Conservation (phyloP, 2,888 invertebrate species). For the Brenthis hecate region DNA sequence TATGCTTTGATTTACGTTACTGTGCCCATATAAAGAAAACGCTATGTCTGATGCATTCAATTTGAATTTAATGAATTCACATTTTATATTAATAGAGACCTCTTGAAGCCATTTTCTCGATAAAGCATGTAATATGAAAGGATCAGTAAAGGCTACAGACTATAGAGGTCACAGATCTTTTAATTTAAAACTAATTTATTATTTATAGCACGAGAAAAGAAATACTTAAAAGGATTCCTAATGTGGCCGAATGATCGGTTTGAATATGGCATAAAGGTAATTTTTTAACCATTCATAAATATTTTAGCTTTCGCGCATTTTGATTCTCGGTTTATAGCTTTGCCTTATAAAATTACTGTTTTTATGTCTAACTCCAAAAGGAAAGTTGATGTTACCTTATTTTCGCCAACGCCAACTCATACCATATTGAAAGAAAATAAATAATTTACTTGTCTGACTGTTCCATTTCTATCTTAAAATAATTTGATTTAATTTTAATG, state of each 20-base stretch:
- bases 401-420: conserved; percentile 38
- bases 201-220: too few species aligned
- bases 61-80: conserved; percentile 40
- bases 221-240: too few species aligned
- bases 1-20: conserved; percentile 46
- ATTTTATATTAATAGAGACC: conserved; percentile 34
- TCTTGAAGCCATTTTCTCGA: conserved; percentile 11
- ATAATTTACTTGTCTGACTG: conserved; percentile 7
- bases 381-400: conserved; percentile 73
- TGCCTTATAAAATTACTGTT: conserved; percentile 43
- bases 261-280: too few species aligned
- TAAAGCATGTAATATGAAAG: conserved; percentile 1
- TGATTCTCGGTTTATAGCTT: conserved; percentile 49
- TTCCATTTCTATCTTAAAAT: not conserved
- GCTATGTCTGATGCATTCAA: conserved; percentile 40
- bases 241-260: too few species aligned
- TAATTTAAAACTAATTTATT: conserved; percentile 3
- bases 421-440: not conserved
- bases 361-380: conserved; percentile 73
- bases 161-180: not conserved
- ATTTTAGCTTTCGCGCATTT: conserved; percentile 39
- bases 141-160: not conserved
- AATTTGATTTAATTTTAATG: not conserved
- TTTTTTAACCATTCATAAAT: not conserved
- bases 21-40: conserved; percentile 41